Base-by-base conservation (phyloP, 1,140 invertebrate genomes). In the Chrysopa pallens region DNA sequence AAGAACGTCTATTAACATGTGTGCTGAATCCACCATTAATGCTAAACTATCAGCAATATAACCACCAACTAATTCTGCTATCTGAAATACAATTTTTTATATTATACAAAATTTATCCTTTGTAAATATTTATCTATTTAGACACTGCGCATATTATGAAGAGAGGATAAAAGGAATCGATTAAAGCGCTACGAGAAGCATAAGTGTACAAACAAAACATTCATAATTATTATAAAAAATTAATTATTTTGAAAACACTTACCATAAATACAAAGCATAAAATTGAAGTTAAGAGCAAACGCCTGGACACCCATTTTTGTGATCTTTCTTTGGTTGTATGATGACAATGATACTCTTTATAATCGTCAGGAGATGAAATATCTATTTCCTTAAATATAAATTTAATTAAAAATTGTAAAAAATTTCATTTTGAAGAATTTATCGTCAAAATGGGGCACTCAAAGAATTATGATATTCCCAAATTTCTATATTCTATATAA, bases 21-120 rank as follows among this genome's bases (percentile, higher is more conserved):
- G 84, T 28, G 84, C 84, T 23, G 84, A 83, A 63, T 89, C 84
- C 14, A 80, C 77, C 72, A 86, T 80, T 49, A 87, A 76, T 8
- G 85, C 83, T 43, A 88, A 63, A 62, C 82, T 86, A 53, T 78
- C 76, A 12, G 84, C 81, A 28, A 86, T 56, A 57, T 81, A 76
- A 1, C 84, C 84, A 47, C 84, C 84, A 36, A 79, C 61, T 48
- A 78, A 60, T 66, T 80, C 76, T 49, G 73, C 69, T 48, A 77
- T 59, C 76, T 79, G 46, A 36, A 54, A 51, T 50, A 51, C 43
- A 47, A 52, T 42, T 9, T 11, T 31, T 17, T 41, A n/a, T 11
- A 42, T 38, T 35, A 28, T 11, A 36, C 7, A 27, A 37, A 11
- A 36, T 8, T 27, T 31, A 35, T 11, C n/a, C n/a, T n/a, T n/a